Percentiles rank a stretch among this genome's conserved stretches.
Conservation (phyloP, 2,113 vertebrate genomes). For the Glareola pratincola region DNA sequence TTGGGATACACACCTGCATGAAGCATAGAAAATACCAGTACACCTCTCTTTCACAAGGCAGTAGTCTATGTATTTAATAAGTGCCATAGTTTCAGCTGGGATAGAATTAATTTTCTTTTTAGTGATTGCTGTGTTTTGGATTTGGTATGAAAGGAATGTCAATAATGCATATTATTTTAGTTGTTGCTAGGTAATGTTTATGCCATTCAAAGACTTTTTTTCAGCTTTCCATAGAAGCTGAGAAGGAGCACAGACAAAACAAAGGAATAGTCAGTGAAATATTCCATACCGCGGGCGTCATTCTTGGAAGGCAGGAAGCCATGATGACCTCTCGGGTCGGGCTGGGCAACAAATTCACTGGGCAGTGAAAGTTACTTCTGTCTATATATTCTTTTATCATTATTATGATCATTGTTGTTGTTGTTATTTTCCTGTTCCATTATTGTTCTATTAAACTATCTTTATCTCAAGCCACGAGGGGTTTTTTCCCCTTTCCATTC, state of each 20-base stretch:
- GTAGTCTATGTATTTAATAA: not conserved
- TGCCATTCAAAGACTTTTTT: not conserved
- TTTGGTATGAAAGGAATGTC: not conserved
- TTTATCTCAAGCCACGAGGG: not conserved
- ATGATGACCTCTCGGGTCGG: not conserved
- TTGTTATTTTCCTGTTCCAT: not conserved
- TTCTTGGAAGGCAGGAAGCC: not conserved
- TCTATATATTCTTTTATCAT: not conserved
- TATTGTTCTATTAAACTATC: not conserved
- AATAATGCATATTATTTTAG: not conserved
- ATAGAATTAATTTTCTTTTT: not conserved
- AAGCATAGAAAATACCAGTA: not conserved
- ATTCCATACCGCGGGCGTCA: accelerated
- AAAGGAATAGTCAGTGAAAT: not conserved
- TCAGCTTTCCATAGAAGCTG: not conserved
- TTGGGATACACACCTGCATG: not conserved
- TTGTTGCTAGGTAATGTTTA: not conserved
- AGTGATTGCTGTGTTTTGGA: not conserved
- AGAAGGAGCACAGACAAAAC: not conserved
- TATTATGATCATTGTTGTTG: not conserved
- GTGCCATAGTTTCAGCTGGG: not conserved
- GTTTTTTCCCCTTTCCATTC: not conserved
- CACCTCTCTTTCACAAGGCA: not conserved
- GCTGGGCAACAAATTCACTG: not conserved
- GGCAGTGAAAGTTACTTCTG: not conserved